These are phyloP conservation scores for Anguilla pacifica DNA, from an alignment of 2,797 vertebrate genomes.

Conservation along the genomic window DNA sequence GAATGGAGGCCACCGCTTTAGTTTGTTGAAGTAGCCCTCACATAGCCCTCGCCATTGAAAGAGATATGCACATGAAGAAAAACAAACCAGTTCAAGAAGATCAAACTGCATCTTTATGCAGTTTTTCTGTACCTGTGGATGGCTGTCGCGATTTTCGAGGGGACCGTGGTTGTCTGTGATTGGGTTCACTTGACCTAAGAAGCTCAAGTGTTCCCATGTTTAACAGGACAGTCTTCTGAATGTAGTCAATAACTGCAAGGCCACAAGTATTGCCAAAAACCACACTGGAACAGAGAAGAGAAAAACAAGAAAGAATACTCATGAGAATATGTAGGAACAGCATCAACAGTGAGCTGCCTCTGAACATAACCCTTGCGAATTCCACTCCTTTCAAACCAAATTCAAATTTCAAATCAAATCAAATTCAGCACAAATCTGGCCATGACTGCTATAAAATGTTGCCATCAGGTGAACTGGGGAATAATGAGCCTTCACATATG, in stretches of 20 bases:
- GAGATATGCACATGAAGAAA: neutral
- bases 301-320: neutral
- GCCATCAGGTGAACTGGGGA: no score
- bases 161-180: conserved; percentile 88
- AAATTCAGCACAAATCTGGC: no score
- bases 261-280: conserved; percentile 95
- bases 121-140: conserved; percentile 83
- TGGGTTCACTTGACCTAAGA: conserved; percentile 89
- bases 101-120: neutral
- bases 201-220: conserved; percentile 89
- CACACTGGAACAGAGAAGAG: conserved; percentile 84
- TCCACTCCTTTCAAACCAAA: neutral
- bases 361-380: neutral
- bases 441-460: no score
- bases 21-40: neutral
- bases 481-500: no score
- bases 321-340: neutral
- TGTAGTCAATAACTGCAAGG: conserved; percentile 93
- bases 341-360: neutral
- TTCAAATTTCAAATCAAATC: neutral
- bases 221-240: conserved; percentile 92
- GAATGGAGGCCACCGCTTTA: neutral
- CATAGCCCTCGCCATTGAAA: neutral
- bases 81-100: neutral
- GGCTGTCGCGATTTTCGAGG: conserved; percentile 90